Evolutionary conservation across 2,113 vertebrate genomes (phyloP).

Genomic region (Hippocampus guttulatus): DNA sequence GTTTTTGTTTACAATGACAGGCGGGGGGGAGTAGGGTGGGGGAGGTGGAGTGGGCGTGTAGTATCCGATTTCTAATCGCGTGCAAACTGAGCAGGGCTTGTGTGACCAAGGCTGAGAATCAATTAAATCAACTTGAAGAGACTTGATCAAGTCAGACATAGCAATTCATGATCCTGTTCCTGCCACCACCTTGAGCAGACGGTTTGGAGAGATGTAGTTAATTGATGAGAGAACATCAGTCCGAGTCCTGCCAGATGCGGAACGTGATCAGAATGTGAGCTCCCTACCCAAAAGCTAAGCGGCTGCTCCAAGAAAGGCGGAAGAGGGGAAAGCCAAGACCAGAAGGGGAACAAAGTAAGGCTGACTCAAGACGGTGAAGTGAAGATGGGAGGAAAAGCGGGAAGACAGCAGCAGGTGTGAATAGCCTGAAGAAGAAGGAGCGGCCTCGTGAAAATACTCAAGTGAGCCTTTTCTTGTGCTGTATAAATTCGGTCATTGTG

Average conservation of each 20-base stretch:
- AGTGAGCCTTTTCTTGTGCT: slow-evolving; percentile 6
- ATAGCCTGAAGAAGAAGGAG: slow-evolving; percentile 23
- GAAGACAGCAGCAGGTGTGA: slow-evolving; percentile 16
- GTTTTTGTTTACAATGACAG: slow-evolving; percentile 14
- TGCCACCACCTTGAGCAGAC: slow-evolving; percentile 6
- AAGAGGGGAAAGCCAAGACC: not conserved
- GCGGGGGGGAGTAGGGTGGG: too few relatives aligned
- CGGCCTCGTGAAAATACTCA: slow-evolving; percentile 15
- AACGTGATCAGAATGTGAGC: slow-evolving; percentile 55
- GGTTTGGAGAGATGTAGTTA: not conserved
- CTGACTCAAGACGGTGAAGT: slow-evolving; percentile 7
- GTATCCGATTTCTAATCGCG: slow-evolving; percentile 47
- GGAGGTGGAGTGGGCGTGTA: slow-evolving; percentile 46
- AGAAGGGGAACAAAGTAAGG: not conserved
- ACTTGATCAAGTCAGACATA: not conserved
- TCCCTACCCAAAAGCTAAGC: not conserved
- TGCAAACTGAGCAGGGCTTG: slow-evolving; percentile 53
- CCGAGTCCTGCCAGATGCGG: slow-evolving; percentile 21
- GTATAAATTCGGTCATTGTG: not conserved
- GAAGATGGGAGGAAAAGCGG: slow-evolving; percentile 1
- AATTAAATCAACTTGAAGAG: not conserved
- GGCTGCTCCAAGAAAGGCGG: not conserved
- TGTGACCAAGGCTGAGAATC: slow-evolving; percentile 18
- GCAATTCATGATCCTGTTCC: not conserved
- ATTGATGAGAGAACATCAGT: not conserved